Evolutionary conservation across 2,888 invertebrate genomes (phyloP).

Genomic region (Andrena marginata): DNA sequence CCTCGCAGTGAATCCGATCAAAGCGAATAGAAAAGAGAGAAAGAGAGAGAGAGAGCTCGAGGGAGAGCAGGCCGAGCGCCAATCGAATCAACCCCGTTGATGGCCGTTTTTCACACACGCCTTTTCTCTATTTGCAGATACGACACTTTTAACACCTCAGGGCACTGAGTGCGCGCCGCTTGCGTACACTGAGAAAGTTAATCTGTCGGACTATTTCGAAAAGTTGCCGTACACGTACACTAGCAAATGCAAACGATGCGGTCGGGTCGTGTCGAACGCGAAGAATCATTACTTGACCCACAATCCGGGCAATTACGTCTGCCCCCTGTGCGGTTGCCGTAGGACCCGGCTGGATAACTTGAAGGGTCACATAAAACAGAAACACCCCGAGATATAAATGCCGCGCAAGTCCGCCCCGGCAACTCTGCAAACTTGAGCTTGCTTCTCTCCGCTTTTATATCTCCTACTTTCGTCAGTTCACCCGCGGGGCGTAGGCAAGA

Average conservation of each 20-base stretch:
- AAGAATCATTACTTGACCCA: conserved; percentile 81
- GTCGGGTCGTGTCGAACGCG: conserved; percentile 81
- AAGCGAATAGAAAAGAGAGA: conserved; percentile 6
- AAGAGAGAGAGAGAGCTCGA: conserved; percentile 16
- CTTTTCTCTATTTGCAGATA: conserved; percentile 80
- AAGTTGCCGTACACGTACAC: conserved; percentile 75
- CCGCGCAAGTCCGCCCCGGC: conserved; percentile 29
- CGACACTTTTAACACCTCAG: conserved; percentile 78
- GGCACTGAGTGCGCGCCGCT: conserved; percentile 76
- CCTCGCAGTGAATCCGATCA: conserved; percentile 3
- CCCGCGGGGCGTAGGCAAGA: not conserved
- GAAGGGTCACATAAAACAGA: conserved; percentile 79
- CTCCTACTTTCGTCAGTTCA: not conserved
- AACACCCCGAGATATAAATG: conserved; percentile 76
- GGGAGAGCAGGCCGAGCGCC: conserved; percentile 19
- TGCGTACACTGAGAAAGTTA: conserved; percentile 74
- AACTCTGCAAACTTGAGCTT: conserved; percentile 25
- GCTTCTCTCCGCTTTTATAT: not conserved
- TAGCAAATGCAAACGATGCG: conserved; percentile 81
- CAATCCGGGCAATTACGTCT: conserved; percentile 80
- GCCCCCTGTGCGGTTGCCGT: conserved; percentile 80
- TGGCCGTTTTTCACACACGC: conserved; percentile 61
- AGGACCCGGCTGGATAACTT: conserved; percentile 79
- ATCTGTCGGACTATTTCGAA: conserved; percentile 77
- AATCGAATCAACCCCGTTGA: conserved; percentile 43